phyloP scores from a whole-genome alignment of 2,113 vertebrate species.

The Eolophus roseicapilla region DNA sequence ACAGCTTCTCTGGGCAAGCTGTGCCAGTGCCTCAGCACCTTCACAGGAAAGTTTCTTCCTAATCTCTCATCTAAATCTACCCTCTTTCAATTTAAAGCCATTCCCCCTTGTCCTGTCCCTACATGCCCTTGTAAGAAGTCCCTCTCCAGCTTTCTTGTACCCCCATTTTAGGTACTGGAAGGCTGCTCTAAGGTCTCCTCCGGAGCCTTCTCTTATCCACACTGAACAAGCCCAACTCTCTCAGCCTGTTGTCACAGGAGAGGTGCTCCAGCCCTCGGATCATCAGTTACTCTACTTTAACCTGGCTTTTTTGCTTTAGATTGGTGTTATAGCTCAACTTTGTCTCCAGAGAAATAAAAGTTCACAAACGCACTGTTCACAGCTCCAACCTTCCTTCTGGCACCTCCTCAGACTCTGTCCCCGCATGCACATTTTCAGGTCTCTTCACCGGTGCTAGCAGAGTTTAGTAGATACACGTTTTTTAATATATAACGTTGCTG shows the following conservation, averaged over 20 bases:
- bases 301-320: not conserved
- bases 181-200: not conserved
- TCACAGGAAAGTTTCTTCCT: not conserved
- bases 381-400: not conserved
- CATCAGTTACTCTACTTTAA: not conserved
- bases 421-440: not conserved
- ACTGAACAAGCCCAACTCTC: not conserved
- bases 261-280: not conserved
- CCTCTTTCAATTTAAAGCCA: not conserved
- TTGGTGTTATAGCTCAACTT: not conserved
- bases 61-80: not conserved
- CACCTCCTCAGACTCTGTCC: rapidly evolving
- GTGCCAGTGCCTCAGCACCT: not conserved
- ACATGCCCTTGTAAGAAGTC: not conserved
- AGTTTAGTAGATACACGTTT: not conserved
- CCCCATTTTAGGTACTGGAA: not conserved
- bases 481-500: not conserved
- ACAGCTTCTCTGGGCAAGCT: not conserved
- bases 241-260: not conserved
- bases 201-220: not conserved
- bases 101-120: not conserved
- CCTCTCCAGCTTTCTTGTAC: not conserved
- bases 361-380: not conserved
- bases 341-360: not conserved
- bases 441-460: not conserved